Conservation (phyloP, 2,888 invertebrate species). For the Suillia variegata region DNA sequence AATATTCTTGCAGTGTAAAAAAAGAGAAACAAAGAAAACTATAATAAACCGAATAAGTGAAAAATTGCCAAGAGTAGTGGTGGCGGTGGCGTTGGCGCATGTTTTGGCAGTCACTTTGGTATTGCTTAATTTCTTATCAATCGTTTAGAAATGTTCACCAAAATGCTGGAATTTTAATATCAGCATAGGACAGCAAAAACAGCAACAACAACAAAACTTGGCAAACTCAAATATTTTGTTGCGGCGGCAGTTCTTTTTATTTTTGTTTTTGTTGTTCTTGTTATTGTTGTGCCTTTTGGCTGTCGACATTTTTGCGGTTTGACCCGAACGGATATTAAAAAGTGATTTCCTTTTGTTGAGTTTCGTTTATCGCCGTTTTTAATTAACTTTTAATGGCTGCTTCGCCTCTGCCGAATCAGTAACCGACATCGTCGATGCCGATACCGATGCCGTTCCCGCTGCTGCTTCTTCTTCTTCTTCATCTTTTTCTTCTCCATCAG, state of each 20-base stretch:
- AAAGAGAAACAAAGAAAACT: too few species aligned
- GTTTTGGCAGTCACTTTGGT: not conserved
- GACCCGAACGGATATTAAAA: not conserved
- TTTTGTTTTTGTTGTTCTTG: not conserved
- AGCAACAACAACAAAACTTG: too few species aligned
- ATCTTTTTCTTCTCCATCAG: too few species aligned
- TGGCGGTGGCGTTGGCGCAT: not conserved
- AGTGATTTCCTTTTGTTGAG: not conserved
- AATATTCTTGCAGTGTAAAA: too few species aligned
- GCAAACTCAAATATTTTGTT: not conserved
- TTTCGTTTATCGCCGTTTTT: not conserved
- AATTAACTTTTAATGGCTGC: constrained; percentile 1
- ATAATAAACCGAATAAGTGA: too few species aligned
- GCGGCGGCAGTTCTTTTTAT: not conserved
- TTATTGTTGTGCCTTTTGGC: not conserved
- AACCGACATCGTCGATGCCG: too few species aligned
- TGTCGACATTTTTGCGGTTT: constrained; percentile 1
- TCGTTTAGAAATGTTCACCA: not conserved
- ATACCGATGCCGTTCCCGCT: too few species aligned
- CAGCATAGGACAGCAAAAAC: not conserved
- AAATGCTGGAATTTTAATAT: not conserved
- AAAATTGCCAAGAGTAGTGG: too few species aligned
- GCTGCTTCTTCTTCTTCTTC: too few species aligned
- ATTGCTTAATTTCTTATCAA: constrained; percentile 3
- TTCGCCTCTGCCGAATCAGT: too few species aligned